Evolutionary conservation across 2,113 vertebrate species (phyloP).

Genomic region (Hymenochirus boettgeri): DNA sequence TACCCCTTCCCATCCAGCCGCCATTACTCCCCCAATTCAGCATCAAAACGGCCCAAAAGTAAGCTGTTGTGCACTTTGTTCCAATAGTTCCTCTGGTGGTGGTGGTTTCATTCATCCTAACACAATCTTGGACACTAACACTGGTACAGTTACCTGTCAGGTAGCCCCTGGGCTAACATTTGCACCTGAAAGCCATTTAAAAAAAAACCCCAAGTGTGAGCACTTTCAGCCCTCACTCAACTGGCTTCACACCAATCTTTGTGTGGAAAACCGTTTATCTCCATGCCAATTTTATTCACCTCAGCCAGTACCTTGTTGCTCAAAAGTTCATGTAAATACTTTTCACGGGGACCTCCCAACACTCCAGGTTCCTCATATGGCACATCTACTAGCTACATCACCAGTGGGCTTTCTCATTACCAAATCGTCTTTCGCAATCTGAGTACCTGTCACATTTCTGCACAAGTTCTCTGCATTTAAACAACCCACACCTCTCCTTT

Average conservation of each 20-base stretch:
- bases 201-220: slow-evolving; percentile 60
- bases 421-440: slow-evolving; percentile 62
- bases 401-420: slow-evolving; percentile 61
- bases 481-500: slow-evolving; percentile 75
- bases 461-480: slow-evolving; percentile 84
- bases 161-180: slow-evolving; percentile 68
- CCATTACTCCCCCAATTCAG: slow-evolving; percentile 68
- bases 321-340: slow-evolving; percentile 70
- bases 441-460: slow-evolving; percentile 75
- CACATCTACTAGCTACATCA: slow-evolving; percentile 71
- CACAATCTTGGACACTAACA: slow-evolving; percentile 65
- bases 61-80: slow-evolving; percentile 86
- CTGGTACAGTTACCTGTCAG: slow-evolving; percentile 72
- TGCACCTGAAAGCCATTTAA: slow-evolving; percentile 56
- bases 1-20: slow-evolving; percentile 69
- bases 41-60: slow-evolving; percentile 79
- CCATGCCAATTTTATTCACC: slow-evolving; percentile 57
- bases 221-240: slow-evolving; percentile 51
- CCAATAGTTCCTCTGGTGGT: slow-evolving; percentile 58
- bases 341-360: slow-evolving; percentile 62
- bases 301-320: slow-evolving; percentile 75
- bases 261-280: slow-evolving; percentile 61
- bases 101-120: slow-evolving; percentile 63
- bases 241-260: slow-evolving; percentile 61
- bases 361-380: slow-evolving; percentile 64